Evolutionary conservation across 1,140 invertebrate genomes (phyloP).

Genomic region (Orchesella cincta): DNA sequence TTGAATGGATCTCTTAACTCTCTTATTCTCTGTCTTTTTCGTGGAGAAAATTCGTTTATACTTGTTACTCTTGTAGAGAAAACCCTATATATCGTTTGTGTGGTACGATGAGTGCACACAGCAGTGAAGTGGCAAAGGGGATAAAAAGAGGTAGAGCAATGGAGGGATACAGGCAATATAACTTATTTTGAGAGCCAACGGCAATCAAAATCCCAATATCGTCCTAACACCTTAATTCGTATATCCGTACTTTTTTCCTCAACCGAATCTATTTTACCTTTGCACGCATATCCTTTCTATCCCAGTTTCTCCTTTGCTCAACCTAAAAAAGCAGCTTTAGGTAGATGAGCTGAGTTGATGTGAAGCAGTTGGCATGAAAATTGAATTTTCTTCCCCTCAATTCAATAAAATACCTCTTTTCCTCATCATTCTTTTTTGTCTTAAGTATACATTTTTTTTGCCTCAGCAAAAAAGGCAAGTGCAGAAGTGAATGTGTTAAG

Average conservation of each 20-base stretch:
- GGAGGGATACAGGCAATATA: background rate
- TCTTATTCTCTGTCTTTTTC: background rate
- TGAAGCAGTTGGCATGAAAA: constrained; percentile 28
- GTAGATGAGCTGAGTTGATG: background rate
- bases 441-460: background rate
- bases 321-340: background rate
- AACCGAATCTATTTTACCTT: background rate
- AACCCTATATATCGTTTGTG: too few relatives aligned
- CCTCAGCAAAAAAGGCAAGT: background rate
- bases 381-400: constrained; percentile 23
- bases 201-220: background rate
- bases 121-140: background rate
- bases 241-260: background rate
- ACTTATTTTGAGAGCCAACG: background rate
- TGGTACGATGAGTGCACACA: background rate
- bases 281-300: background rate
- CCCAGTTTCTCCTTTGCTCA: background rate
- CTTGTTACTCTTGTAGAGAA: constrained; percentile 13
- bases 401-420: constrained; percentile 24
- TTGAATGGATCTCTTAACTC: constrained; percentile 1
- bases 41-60: constrained; percentile 9
- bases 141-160: background rate
- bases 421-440: constrained; percentile 24
- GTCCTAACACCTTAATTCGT: constrained; percentile 14
- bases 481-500: background rate